Conservation (phyloP, 2,888 invertebrate species). For the Ypsolopha sequella region DNA sequence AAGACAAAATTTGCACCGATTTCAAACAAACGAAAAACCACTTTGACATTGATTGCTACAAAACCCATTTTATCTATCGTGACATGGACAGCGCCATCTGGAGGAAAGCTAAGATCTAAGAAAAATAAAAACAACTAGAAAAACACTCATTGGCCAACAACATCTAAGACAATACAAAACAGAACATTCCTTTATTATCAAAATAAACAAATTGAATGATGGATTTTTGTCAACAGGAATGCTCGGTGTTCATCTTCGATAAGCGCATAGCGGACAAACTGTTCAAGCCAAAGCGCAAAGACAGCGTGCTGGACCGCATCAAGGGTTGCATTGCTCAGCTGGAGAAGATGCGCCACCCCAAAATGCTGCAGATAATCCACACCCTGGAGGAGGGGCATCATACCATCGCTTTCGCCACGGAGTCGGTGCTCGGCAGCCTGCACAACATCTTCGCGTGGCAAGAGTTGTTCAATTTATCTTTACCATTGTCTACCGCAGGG, state of each 20-base stretch:
- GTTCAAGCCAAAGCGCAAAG: conserved; percentile 92
- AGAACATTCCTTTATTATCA: neutral
- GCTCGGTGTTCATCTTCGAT: conserved; percentile 94
- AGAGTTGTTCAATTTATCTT: conserved; percentile 41
- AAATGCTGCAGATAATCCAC: conserved; percentile 79
- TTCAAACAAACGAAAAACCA: no score
- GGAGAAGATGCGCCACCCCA: conserved; percentile 88
- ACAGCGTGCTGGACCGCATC: conserved; percentile 90
- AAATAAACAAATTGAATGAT: neutral
- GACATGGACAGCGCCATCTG: no score
- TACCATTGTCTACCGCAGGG: no score
- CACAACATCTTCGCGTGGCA: conserved; percentile 90
- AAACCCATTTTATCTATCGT: no score
- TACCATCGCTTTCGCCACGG: conserved; percentile 94
- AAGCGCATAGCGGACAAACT: conserved; percentile 93
- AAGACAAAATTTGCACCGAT: no score
- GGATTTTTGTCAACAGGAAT: conserved; percentile 76
- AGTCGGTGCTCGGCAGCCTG: conserved; percentile 89
- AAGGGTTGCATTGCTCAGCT: conserved; percentile 83
- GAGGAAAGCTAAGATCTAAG: no score
- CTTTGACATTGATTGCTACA: no score
- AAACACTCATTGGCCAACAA: no score
- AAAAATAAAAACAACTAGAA: no score
- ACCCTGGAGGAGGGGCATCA: conserved; percentile 86
- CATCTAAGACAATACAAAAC: no score